phyloP scores from a whole-genome alignment of 1,140 invertebrate genomes.

The Lepidurus couesii region DNA sequence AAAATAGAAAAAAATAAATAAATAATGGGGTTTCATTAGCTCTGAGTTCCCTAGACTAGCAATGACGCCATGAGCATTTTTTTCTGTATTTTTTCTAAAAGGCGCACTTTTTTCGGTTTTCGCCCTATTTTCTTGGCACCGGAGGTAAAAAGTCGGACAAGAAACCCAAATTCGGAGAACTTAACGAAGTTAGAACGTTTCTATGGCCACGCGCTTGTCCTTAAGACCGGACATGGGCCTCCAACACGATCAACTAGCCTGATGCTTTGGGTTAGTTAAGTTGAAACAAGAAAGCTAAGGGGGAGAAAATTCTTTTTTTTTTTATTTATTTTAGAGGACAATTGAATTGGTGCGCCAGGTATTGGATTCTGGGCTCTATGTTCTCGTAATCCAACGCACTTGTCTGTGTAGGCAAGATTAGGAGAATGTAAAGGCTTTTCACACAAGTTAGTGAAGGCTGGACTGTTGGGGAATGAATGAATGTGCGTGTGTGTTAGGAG shows the following conservation, averaged over 20 bases:
- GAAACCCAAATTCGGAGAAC: slow-evolving; percentile 15
- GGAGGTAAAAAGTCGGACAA: not conserved
- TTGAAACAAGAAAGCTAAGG: not conserved
- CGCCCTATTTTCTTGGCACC: not conserved
- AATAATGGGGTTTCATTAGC: not conserved
- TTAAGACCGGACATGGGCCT: slow-evolving; percentile 6
- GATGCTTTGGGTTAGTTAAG: not conserved
- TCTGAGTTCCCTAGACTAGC: not conserved
- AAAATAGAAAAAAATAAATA: too few species aligned
- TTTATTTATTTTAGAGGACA: not conserved
- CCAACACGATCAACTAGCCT: slow-evolving; percentile 9
- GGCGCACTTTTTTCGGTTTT: not conserved
- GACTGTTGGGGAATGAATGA: not conserved
- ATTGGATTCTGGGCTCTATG: not conserved
- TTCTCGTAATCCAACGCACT: not conserved
- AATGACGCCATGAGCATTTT: not conserved
- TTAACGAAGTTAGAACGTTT: slow-evolving; percentile 16
- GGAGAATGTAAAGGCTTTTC: not conserved
- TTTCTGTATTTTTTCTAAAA: not conserved
- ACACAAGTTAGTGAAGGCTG: not conserved
- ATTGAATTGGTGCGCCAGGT: not conserved
- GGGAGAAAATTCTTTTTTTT: not conserved
- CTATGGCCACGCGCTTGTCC: slow-evolving; percentile 17
- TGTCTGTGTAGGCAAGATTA: not conserved
- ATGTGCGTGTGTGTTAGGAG: not conserved